phyloP scores from a whole-genome alignment of 2,797 vertebrate species.

The Amblyopsis hoosieri region DNA sequence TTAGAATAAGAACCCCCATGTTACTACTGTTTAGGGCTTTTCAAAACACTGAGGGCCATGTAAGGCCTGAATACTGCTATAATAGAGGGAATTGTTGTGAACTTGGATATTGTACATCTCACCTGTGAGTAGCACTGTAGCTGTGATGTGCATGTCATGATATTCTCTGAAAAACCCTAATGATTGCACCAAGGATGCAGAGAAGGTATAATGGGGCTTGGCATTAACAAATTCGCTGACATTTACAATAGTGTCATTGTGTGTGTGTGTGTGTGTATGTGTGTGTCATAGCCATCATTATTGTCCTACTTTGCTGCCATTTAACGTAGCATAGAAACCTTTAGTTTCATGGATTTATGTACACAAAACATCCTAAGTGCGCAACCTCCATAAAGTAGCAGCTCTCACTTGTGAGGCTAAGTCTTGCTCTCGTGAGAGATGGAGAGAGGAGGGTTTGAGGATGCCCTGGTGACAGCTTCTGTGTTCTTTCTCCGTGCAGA shows the following conservation, averaged over 20 bases:
- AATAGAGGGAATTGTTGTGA: neutral
- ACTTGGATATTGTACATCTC: neutral
- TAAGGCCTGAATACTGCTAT: too few relatives aligned
- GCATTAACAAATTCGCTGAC: conserved; percentile 52
- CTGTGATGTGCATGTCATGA: too few relatives aligned
- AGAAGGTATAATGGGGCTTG: conserved; percentile 21
- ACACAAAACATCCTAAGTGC: neutral
- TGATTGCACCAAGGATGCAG: conserved; percentile 48
- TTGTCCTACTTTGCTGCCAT: conserved; percentile 53
- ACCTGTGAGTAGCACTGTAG: too few relatives aligned
- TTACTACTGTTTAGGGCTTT: too few relatives aligned
- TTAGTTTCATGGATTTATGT: conserved; percentile 18
- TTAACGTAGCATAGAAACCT: conserved; percentile 32
- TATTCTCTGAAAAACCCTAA: conserved; percentile 23
- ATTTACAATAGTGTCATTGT: conserved; percentile 48
- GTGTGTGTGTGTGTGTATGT: neutral
- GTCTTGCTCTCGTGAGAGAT: conserved; percentile 34
- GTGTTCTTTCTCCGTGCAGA: conserved; percentile 21
- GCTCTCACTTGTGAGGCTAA: conserved; percentile 26
- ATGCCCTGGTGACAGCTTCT: conserved; percentile 33
- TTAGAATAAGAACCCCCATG: too few relatives aligned
- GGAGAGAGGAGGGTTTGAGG: conserved; percentile 23
- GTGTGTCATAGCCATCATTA: conserved; percentile 34
- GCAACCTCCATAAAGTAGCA: conserved; percentile 22
- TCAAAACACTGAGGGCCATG: too few relatives aligned